Evolutionary conservation across 2,797 vertebrate genomes (phyloP).

Genomic region (Cheirogaleus major): DNA sequence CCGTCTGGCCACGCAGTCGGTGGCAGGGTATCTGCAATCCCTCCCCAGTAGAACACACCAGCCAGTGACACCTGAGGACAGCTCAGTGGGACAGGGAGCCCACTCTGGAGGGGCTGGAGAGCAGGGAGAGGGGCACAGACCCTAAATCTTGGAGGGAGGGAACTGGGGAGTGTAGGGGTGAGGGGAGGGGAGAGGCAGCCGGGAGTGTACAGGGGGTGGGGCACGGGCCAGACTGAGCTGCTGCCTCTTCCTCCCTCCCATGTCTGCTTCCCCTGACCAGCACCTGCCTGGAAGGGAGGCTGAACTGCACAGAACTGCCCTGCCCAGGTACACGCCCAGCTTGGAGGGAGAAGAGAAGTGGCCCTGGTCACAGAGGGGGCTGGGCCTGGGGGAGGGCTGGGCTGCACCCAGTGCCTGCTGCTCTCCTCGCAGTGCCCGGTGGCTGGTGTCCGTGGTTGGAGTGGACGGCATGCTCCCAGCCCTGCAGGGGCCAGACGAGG

Average conservation of each 20-base stretch:
- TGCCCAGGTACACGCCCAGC: constrained; percentile 87
- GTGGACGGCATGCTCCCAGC: constrained; percentile 92
- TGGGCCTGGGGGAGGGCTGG: fast-evolving
- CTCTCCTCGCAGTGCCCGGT: constrained; percentile 86
- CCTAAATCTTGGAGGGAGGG: not conserved
- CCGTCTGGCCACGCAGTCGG: not conserved
- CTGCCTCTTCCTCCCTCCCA: not conserved
- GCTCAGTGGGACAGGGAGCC: not conserved
- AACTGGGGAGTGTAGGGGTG: fast-evolving
- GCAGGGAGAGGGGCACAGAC: constrained; percentile 76
- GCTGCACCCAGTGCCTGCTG: fast-evolving
- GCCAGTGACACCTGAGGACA: not conserved
- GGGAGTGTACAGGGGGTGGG: not conserved
- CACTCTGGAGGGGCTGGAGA: not conserved
- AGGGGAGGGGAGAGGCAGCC: not conserved
- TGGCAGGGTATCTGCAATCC: not conserved
- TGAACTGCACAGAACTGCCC: constrained; percentile 86
- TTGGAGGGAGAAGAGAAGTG: not conserved
- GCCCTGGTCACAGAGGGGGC: not conserved
- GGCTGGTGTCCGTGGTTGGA: constrained; percentile 92
- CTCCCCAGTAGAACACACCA: not conserved
- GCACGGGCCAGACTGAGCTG: not conserved
- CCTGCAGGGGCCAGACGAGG: constrained; percentile 89
- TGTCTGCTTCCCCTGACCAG: constrained; percentile 75
- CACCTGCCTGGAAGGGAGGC: constrained; percentile 89